Evolutionary conservation across 2,797 vertebrate species (phyloP).

Genomic region (Echeneis naucrates): DNA sequence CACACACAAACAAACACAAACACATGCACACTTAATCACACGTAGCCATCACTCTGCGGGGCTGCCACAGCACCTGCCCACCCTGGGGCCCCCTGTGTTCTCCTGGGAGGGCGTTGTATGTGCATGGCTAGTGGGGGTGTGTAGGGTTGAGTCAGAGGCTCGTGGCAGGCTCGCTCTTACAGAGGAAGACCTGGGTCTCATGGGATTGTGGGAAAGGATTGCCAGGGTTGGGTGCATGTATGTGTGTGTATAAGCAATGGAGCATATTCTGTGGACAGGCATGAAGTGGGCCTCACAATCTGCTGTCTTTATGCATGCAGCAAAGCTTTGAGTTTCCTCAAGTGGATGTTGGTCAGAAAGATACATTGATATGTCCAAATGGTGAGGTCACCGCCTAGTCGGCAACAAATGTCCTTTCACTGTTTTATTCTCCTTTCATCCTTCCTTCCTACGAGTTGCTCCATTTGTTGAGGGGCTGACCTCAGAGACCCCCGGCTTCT

Average conservation of each 20-base stretch:
- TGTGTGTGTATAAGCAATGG: conserved; percentile 51
- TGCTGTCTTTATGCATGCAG: conserved; percentile 57
- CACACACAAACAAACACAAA: conserved; percentile 39
- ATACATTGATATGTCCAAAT: conserved; percentile 55
- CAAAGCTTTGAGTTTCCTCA: conserved; percentile 80
- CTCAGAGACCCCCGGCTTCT: conserved; percentile 59
- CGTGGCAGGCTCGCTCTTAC: conserved; percentile 81
- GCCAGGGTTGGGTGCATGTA: conserved; percentile 16
- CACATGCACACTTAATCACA: conserved; percentile 16
- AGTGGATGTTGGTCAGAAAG: conserved; percentile 64
- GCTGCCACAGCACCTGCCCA: conserved; percentile 81
- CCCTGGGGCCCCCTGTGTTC: conserved; percentile 62
- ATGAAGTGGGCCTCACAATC: conserved; percentile 77
- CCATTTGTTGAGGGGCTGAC: conserved; percentile 78
- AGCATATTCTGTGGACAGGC: conserved; percentile 70
- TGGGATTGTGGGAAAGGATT: conserved; percentile 75
- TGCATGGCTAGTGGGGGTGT: conserved; percentile 56
- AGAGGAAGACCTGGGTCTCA: conserved; percentile 70
- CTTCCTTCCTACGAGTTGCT: conserved; percentile 55
- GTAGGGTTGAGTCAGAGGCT: conserved; percentile 69
- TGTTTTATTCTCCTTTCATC: conserved; percentile 47
- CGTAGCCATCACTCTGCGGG: conserved; percentile 37
- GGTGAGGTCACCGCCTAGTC: conserved; percentile 62
- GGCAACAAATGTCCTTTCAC: conserved; percentile 72
- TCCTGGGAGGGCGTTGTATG: conserved; percentile 34